Base-by-base conservation (phyloP, 53 echinoderm and acorn worm species). In the Mesocentrotus franciscanus region DNA sequence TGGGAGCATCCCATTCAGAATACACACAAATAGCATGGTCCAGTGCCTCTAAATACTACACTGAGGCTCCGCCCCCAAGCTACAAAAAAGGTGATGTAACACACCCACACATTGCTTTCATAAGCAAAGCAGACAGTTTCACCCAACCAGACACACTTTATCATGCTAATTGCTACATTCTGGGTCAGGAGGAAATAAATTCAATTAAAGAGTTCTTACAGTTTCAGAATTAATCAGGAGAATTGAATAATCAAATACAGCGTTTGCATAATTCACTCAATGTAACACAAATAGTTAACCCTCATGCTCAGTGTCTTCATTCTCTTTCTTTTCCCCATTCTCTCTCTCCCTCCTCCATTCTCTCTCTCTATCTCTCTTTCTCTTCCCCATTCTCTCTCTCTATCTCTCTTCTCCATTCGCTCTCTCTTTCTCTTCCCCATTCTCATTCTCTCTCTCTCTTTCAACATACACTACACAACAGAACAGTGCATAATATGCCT, bases 41-140 rank as follows among this genome's bases (percentile, higher is more conserved):
- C 81, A 81, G 81, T 81, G 42, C 42, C 42, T 81, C 39, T 81
- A 42, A 81, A 81, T 81, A 81, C 81, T 81, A 81, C 81, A 42
- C 81, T 1, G 22, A 81, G 42, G 10, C 39, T 18, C 79, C 17
- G 6, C 49, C 18, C 79, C 79, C 81, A 9, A 74, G 71, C 71
- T 71, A 78, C 76, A 13, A 16, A 64, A 18, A 27, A 18, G 42
- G 18, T 81, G 81, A 81, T 81, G 81, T 42, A 81, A 81, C 81
- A 81, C 81, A 27, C 8, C 35, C 79, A 39, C 2, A 36, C 6
- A 33, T 42, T 81, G 81, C 81, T 81, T 81, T 81, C 81, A 81
- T 81, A 81, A 81, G 81, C 42, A 33, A 42, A 81, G 39, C 36
- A 79, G 16, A 81, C 15, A 18, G 42, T 42, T 42, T 36, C 42